Percentiles rank a stretch among this genome's conserved stretches.
These are phyloP conservation scores for Watersipora subatra DNA, from an alignment of 1,140 invertebrate genomes.

Conservation along the genomic window DNA sequence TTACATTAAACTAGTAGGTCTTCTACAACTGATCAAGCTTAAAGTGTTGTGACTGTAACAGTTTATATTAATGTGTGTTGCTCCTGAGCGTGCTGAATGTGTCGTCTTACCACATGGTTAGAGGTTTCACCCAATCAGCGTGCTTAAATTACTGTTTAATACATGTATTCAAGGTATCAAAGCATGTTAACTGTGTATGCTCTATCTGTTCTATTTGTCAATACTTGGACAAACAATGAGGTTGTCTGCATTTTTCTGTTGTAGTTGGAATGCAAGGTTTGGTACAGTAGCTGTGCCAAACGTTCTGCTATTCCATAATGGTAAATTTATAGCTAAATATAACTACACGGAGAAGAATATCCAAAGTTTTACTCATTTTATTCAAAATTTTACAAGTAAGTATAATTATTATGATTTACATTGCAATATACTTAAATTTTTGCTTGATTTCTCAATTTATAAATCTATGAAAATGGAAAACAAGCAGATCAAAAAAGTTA, in stretches of 20 bases:
- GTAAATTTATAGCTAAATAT: constrained; percentile 67
- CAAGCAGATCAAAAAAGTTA: neutral
- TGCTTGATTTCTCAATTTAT: neutral
- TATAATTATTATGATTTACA: neutral
- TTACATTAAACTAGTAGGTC: constrained; percentile 58
- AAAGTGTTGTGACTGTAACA: constrained; percentile 1
- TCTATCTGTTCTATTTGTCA: constrained; percentile 13
- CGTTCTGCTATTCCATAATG: constrained; percentile 81
- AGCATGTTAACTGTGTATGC: neutral
- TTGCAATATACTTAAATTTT: neutral
- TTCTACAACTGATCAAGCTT: neutral
- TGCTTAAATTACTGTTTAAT: no score
- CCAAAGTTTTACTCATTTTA: constrained; percentile 64
- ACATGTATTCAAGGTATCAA: no score
- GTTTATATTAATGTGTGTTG: no score
- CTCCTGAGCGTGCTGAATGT: no score
- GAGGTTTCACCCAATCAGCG: no score
- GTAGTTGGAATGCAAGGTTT: constrained; percentile 67
- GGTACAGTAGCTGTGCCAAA: constrained; percentile 87
- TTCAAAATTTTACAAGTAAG: constrained; percentile 59
- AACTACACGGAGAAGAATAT: constrained; percentile 70
- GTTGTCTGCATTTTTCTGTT: constrained; percentile 10
- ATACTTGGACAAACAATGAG: neutral
- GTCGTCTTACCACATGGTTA: no score
- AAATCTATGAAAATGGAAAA: neutral